These are phyloP conservation scores for Channallabes apus DNA, from an alignment of 2,797 vertebrate genomes.

Conservation along the genomic window DNA sequence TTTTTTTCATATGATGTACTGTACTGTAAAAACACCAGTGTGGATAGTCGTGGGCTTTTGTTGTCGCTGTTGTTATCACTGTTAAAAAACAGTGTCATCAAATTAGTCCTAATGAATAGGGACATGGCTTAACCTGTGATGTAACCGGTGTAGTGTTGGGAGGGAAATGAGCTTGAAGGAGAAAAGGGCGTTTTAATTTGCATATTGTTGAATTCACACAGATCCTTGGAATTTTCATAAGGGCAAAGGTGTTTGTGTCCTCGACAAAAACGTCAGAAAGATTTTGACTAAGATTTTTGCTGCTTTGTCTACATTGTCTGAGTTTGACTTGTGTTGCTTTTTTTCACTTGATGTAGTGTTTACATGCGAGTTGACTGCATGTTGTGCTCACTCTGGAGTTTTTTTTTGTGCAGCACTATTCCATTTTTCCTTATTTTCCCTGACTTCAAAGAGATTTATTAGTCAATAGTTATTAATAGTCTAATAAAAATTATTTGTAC, in stretches of 20 bases:
- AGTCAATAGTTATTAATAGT: not conserved
- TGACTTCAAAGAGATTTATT: no score
- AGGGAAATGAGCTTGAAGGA: not conserved
- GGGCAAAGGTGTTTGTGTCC: not conserved
- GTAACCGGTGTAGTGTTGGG: not conserved
- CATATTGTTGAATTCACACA: conserved; percentile 1
- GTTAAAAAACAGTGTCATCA: not conserved
- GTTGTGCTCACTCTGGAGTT: not conserved
- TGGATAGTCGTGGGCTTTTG: no score
- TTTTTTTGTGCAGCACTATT: not conserved
- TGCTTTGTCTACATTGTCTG: not conserved
- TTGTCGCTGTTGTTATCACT: not conserved
- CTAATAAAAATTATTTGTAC: not conserved
- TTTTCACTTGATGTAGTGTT: not conserved
- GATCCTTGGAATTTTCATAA: conserved; percentile 8
- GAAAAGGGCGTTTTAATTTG: not conserved
- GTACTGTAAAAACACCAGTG: not conserved
- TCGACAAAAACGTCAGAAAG: not conserved
- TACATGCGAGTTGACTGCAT: not conserved
- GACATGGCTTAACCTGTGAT: not conserved
- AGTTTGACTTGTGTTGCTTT: not conserved
- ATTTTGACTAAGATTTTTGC: not conserved
- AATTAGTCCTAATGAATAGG: not conserved
- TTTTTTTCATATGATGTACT: not conserved
- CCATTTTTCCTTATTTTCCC: no score